Evolutionary conservation across 2,113 vertebrate genomes (phyloP).

Genomic region (Glareola pratincola): DNA sequence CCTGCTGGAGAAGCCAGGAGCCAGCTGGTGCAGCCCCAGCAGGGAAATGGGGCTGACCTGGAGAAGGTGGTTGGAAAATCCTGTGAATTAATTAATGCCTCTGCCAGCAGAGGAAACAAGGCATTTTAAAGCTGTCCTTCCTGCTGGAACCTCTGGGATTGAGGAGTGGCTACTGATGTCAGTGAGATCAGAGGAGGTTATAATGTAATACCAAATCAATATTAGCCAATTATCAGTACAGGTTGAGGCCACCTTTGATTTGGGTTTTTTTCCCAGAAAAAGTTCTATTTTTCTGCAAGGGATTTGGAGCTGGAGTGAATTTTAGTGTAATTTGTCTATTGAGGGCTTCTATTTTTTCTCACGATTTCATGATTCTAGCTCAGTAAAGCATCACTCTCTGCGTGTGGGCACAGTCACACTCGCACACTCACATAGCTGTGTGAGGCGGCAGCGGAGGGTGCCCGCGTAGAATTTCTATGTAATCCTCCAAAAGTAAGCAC

Average conservation of each 20-base stretch:
- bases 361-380: neutral
- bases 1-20: neutral
- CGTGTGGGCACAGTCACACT: neutral
- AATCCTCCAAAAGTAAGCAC: constrained; percentile 3
- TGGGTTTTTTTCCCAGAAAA: neutral
- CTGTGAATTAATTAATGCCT: constrained; percentile 41
- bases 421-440: neutral
- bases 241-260: constrained; percentile 25
- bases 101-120: constrained; percentile 5
- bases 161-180: constrained; percentile 17
- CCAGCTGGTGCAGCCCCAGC: constrained; percentile 29
- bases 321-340: constrained; percentile 11
- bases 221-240: constrained; percentile 56
- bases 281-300: constrained; percentile 23
- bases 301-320: constrained; percentile 3
- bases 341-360: neutral
- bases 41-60: constrained; percentile 29
- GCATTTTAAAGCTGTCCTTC: constrained; percentile 20
- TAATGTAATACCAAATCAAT: constrained; percentile 55
- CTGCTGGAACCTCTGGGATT: constrained; percentile 21
- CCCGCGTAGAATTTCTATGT: neutral
- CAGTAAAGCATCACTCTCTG: neutral
- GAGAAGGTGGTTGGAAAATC: constrained; percentile 11
- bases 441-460: neutral
- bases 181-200: constrained; percentile 34